Base-by-base conservation (phyloP, 2,888 invertebrate species). In the Exephanes ischioxanthus region DNA sequence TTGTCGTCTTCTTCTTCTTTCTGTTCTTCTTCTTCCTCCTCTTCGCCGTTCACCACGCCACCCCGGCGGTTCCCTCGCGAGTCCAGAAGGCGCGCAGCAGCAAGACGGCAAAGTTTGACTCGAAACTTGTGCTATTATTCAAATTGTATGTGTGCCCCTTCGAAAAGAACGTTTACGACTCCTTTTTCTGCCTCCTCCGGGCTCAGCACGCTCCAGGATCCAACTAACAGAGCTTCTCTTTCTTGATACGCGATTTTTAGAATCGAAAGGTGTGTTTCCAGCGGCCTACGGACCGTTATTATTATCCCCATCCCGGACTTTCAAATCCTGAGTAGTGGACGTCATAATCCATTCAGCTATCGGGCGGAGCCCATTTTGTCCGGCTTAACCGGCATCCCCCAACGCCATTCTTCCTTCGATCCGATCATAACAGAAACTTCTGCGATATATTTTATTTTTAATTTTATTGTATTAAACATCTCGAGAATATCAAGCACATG, bases 121-220 rank as follows among this genome's bases (percentile, higher is more conserved):
- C 71, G 82, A 82, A 85, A 85, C 82, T 85, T 85, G 85, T 61
- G 85, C 85, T 83, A 85, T 85, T 85, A 85, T 85, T 85, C 82
- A 85, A 85, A 85, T 85, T 80, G 82, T 71, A 85, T 83, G 80
- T 80, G 80, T 81, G 79, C 78, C 76, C 71, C 79, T 71, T 80
- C 76, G 79, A 82, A 85, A 83, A 73, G 66, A 85, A 83, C 85
- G 85, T 83, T 85, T 85, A 85, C 85, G 82, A 82, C 83, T 85
- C 63, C 80, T 83, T 83, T 85, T 79, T 67, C 82, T 45, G 48
- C 71, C 51, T 67, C 67, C n/a, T 72, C 45, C n/a, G 19, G 48
- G 14, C 22, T 37, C n/a, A n/a, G 37, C 30, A 16, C 58, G 19
- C 9, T 7, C 58, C 45, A 19, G 33, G 45, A 53, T 76, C 84